These are phyloP conservation scores for Cossypha niveicapilla DNA, from an alignment of 2,797 vertebrate species.

Conservation along the genomic window DNA sequence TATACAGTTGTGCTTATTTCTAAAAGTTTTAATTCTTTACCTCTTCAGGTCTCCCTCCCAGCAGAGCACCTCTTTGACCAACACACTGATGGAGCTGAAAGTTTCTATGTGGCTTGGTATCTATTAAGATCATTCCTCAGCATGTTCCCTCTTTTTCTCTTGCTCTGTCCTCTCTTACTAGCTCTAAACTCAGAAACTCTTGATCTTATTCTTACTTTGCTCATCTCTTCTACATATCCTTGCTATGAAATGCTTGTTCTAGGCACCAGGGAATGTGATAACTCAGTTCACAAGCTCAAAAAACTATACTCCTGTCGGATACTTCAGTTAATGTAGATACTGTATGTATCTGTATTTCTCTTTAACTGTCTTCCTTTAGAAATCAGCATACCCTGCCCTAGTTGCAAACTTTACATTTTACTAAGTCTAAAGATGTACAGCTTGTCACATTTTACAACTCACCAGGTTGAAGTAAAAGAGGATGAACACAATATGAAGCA, in stretches of 20 bases:
- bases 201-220: not conserved
- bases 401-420: not conserved
- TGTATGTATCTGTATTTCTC: rapidly evolving
- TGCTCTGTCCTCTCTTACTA: not conserved
- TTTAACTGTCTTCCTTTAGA: not conserved
- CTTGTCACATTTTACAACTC: not conserved
- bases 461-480: not conserved
- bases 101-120: not conserved
- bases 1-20: not conserved
- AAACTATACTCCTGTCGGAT: not conserved
- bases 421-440: not conserved
- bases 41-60: not conserved
- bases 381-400: not conserved
- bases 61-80: not conserved
- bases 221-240: not conserved
- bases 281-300: not conserved
- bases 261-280: not conserved
- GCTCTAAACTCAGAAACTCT: not conserved
- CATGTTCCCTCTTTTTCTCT: not conserved
- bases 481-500: not conserved
- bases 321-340: not conserved
- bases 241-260: not conserved
- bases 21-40: not conserved
- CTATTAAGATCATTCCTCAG: not conserved
- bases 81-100: not conserved